Evolutionary conservation across 2,888 invertebrate species (phyloP).

Genomic region (Rhopalosiphum nymphaeae): DNA sequence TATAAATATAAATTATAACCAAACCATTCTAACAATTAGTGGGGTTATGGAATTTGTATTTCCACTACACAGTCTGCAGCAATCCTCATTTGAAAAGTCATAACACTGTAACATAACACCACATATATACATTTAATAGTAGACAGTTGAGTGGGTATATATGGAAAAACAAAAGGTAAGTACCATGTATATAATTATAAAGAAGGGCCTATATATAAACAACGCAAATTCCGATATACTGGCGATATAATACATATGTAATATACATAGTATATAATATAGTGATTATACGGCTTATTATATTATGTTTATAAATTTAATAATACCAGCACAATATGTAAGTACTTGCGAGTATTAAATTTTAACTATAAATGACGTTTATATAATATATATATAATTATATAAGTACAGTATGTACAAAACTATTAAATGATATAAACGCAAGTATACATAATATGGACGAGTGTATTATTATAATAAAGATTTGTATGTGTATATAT

Average conservation of each 20-base stretch:
- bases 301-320: too few relatives aligned
- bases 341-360: too few relatives aligned
- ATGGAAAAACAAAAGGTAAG: neutral
- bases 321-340: too few relatives aligned
- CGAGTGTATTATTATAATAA: neutral
- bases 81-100: neutral
- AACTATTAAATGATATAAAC: neutral
- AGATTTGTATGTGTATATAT: neutral
- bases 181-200: constrained; percentile 10
- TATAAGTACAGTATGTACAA: neutral
- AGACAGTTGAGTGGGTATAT: neutral
- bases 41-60: neutral
- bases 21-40: neutral
- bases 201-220: neutral
- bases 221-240: neutral
- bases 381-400: neutral
- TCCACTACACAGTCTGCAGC: neutral
- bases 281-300: too few relatives aligned
- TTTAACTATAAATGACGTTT: too few relatives aligned
- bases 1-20: neutral
- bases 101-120: neutral
- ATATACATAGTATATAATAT: too few relatives aligned
- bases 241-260: neutral
- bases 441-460: constrained; percentile 2
- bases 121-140: neutral